Conservation (phyloP, 2,888 invertebrate genomes). For the Cosmia trapezina region DNA sequence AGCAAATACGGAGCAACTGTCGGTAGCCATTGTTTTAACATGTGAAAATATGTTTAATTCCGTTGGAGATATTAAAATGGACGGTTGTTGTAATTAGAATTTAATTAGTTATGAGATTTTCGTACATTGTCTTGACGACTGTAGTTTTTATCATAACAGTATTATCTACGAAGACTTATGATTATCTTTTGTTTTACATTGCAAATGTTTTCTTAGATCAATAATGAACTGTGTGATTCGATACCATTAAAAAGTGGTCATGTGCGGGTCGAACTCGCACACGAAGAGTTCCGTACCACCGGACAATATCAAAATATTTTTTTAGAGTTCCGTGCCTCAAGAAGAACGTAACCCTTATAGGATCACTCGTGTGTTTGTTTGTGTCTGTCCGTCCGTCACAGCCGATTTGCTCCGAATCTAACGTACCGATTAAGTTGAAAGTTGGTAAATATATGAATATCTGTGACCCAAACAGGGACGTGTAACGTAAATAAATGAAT, state of each 20-base stretch:
- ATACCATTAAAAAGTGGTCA: neutral
- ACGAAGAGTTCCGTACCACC: neutral
- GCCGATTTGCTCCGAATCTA: no score
- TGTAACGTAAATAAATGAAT: no score
- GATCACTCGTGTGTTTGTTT: no score
- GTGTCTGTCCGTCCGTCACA: no score
- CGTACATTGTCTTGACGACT: constrained; percentile 44
- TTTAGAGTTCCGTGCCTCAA: no score
- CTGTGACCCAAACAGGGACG: no score
- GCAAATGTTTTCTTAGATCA: constrained; percentile 15
- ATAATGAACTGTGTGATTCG: constrained; percentile 2
- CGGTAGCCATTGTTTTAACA: constrained; percentile 88
- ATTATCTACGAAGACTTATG: constrained; percentile 3
- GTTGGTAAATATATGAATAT: no score
- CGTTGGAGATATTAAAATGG: constrained; percentile 80
- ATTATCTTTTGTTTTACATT: constrained; percentile 41
- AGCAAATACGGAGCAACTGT: constrained; percentile 82
- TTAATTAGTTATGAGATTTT: constrained; percentile 78
- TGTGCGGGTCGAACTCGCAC: neutral
- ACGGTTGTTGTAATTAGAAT: constrained; percentile 82
- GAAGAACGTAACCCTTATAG: no score
- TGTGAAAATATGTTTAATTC: constrained; percentile 85
- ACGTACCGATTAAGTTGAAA: no score
- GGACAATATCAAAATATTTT: neutral
- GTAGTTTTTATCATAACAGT: constrained; percentile 27